Conservation (phyloP, 1,140 invertebrate genomes). For the Sminthurides bifidus region DNA sequence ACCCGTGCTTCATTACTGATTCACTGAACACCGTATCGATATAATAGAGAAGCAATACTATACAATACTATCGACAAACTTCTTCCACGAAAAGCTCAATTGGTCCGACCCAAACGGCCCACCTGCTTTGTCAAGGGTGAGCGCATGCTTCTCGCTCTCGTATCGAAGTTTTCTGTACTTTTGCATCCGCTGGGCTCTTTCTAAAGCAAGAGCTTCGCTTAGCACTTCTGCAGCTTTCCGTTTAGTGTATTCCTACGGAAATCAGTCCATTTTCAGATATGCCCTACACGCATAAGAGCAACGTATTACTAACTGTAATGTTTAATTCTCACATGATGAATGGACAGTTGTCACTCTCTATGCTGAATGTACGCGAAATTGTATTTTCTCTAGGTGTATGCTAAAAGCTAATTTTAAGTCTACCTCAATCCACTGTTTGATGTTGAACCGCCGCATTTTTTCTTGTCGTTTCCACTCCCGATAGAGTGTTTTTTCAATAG, state of each 20-base stretch:
- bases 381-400: too few relatives aligned
- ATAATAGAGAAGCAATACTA: background rate
- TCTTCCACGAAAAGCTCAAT: slow-evolving; percentile 8
- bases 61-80: slow-evolving; percentile 11
- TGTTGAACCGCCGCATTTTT: background rate
- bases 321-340: too few relatives aligned
- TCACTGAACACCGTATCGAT: too few relatives aligned
- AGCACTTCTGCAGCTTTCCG: background rate
- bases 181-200: background rate
- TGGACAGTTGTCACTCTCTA: too few relatives aligned
- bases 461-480: slow-evolving; percentile 18
- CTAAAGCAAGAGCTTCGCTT: background rate
- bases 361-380: too few relatives aligned
- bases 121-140: background rate
- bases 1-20: too few relatives aligned
- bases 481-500: slow-evolving; percentile 14
- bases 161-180: background rate
- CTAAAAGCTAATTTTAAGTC: background rate
- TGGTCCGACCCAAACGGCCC: slow-evolving; percentile 9
- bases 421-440: slow-evolving; percentile 15
- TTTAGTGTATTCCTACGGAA: slow-evolving; percentile 1
- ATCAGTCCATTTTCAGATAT: background rate
- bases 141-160: background rate
- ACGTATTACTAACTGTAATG: slow-evolving; percentile 2
- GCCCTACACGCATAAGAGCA: too few relatives aligned